Evolutionary conservation across 2,888 invertebrate genomes (phyloP), one percentile per base, ranked within the genome.

Genomic region (Empis stercorea): DNA sequence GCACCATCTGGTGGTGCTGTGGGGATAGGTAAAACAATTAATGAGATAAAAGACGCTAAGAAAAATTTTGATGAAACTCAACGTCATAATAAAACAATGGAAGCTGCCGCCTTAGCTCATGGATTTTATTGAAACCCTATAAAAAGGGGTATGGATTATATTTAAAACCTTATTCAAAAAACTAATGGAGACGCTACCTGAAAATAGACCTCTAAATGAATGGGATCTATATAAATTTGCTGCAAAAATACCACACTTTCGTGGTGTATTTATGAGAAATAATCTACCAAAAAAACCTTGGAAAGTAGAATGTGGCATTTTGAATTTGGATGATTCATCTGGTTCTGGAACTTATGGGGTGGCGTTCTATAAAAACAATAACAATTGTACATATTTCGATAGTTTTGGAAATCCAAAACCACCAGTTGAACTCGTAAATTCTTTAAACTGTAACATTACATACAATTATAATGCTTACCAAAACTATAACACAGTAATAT

Each of bases 31-130:
- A 64, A 61, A 46, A 57, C 62, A 10, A 55, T 62, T 20, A 20
- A n/a, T n/a, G n/a, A 4, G 20, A 4, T 32, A 4, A 60, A 58
- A 45, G 46, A 42, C 27, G 61, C 62, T 2, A 52, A 57, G 54
- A 48, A 59, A 47, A 41, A 59, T 49, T 51, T 61, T 30, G 47
- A 51, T 13, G 62, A 65, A 55, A 51, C 44, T 20, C 34, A 55
- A 45, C 50, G 60, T 13, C 64, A 62, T 48, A 64, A 64, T 50
- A 46, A 55, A 50, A 52, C 48, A 13, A 63, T 64, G 60, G 64
- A 65, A 56, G 51, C 57, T 17, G 59, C 61, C 16, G 60, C 57
- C 17, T 30, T 61, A 11, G 32, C n/a, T 14, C 13, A n/a, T 52
- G 61, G 62, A 14, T 30, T 62, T 32, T 54, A 51, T 51, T 63